These are phyloP conservation scores for Cheilosia variabilis DNA, from an alignment of 2,888 invertebrate species.

Conservation along the genomic window DNA sequence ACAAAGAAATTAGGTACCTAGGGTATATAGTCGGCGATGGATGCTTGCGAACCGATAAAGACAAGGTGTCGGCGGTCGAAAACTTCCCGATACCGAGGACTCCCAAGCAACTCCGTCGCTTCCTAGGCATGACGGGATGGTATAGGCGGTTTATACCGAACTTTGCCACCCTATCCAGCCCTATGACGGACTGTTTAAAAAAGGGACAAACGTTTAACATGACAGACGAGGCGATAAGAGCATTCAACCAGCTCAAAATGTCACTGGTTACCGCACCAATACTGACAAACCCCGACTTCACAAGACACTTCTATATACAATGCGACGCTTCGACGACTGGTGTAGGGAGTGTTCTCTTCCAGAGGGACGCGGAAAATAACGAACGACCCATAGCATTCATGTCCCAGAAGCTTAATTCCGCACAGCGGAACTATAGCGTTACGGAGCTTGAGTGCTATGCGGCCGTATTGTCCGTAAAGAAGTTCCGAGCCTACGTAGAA, in stretches of 20 bases:
- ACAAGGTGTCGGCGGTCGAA: background rate
- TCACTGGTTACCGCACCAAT: background rate
- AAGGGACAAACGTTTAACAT: background rate
- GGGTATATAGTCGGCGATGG: no score
- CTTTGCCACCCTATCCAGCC: background rate
- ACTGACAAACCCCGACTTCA: background rate
- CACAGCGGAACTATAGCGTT: no score
- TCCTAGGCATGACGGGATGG: background rate
- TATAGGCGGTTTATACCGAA: background rate
- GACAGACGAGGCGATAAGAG: conserved; percentile 1
- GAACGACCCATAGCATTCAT: background rate
- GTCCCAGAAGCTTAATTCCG: background rate
- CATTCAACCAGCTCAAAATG: background rate
- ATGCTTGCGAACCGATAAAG: background rate
- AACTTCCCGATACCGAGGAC: background rate
- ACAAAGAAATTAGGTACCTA: no score
- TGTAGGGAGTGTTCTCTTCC: no score
- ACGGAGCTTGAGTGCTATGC: no score
- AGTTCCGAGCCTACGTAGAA: background rate
- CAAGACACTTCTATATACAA: background rate
- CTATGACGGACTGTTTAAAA: background rate
- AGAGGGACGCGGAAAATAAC: background rate
- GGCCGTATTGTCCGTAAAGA: background rate
- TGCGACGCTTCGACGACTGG: no score
- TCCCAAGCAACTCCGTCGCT: background rate